These are phyloP conservation scores for Meiosimyza platycephala DNA, from an alignment of 2,888 invertebrate species.

Conservation along the genomic window DNA sequence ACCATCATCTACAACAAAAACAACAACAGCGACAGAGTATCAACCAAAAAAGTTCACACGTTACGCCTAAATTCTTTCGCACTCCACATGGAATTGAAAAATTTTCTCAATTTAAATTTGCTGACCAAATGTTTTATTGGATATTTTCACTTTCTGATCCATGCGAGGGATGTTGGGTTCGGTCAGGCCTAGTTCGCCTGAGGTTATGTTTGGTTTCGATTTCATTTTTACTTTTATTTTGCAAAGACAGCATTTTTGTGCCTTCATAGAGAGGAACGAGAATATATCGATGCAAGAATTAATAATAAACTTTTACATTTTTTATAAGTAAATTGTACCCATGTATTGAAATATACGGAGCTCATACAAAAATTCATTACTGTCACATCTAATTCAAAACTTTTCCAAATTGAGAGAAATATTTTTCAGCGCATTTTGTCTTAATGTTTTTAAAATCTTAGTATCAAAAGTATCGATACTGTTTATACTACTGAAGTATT, in stretches of 20 bases:
- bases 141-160: background rate
- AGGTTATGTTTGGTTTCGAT: slow-evolving; percentile 9
- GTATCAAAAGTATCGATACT: too few relatives aligned
- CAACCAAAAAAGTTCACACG: background rate
- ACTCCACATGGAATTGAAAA: slow-evolving; percentile 6
- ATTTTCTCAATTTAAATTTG: slow-evolving; percentile 26
- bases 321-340: too few relatives aligned
- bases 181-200: slow-evolving; percentile 24
- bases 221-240: background rate
- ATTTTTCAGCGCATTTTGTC: too few relatives aligned
- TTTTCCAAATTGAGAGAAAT: too few relatives aligned
- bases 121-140: slow-evolving; percentile 19
- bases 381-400: too few relatives aligned
- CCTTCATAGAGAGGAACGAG: background rate
- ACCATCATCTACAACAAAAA: background rate
- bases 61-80: background rate
- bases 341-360: too few relatives aligned
- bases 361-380: too few relatives aligned
- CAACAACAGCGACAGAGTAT: background rate
- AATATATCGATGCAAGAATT: too few relatives aligned
- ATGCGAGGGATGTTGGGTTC: background rate
- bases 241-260: background rate
- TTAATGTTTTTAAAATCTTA: too few relatives aligned
- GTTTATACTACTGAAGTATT: background rate
- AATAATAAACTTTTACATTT: too few relatives aligned